Conservation (phyloP, 2,113 vertebrate species). For the Coracopsis vasa region DNA sequence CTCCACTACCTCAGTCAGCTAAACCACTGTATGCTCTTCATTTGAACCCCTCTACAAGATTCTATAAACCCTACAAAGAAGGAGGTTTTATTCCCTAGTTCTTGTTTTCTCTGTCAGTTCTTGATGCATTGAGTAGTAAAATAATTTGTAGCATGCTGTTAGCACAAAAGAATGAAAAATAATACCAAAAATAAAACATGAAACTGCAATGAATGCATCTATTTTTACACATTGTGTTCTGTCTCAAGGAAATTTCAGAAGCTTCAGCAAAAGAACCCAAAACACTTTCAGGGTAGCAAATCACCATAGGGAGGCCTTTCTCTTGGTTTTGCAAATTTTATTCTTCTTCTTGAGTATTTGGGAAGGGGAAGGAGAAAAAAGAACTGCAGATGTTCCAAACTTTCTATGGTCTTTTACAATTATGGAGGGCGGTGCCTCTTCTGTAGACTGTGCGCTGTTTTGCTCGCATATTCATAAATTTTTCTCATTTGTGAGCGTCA, state of each 20-base stretch:
- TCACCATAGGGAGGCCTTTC: not conserved
- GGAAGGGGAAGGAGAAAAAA: not conserved
- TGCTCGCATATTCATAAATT: constrained; percentile 75
- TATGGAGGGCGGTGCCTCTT: constrained; percentile 15
- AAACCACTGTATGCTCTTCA: not conserved
- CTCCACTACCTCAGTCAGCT: not conserved
- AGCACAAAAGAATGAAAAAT: constrained; percentile 59
- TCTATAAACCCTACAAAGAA: not conserved
- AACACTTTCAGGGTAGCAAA: constrained; percentile 5
- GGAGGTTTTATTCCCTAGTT: not conserved
- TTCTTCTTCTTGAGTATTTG: not conserved
- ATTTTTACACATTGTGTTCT: constrained; percentile 50
- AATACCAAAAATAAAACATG: constrained; percentile 61
- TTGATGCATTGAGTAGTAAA: constrained; percentile 53
- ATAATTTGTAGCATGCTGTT: constrained; percentile 50
- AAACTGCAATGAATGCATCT: constrained; percentile 33
- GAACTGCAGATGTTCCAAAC: constrained; percentile 29
- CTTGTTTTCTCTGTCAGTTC: constrained; percentile 37
- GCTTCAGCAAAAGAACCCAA: constrained; percentile 3
- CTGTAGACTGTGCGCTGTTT: constrained; percentile 36
- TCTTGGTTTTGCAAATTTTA: not conserved
- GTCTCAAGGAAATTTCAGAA: constrained; percentile 44
- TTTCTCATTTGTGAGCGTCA: constrained; percentile 79
- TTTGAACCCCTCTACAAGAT: not conserved
- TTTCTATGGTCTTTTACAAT: constrained; percentile 2